Evolutionary conservation across 2,888 invertebrate genomes (phyloP), one percentile per base, ranked within the genome.

Genomic region (Glyphotaelius pellucidus): DNA sequence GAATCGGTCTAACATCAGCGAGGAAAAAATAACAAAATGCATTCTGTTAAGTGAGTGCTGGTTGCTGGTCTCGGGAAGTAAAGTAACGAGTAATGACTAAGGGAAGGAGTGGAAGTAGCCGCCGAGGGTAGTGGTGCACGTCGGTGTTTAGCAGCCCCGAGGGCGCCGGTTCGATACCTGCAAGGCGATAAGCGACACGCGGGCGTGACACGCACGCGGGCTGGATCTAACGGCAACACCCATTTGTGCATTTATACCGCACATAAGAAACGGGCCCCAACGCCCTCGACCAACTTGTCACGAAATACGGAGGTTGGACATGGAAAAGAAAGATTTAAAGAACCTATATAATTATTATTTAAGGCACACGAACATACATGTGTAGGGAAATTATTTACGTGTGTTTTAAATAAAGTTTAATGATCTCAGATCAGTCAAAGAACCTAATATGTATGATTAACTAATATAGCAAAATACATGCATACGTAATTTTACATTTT

Each of bases 161-260:
- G 80, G 90, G 90, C 81, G 91, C 88, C 91, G 83, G 25, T 47
- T 30, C 67, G 87, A 91, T 89, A 81, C 86, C 35, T n/a, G 25
- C 31, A 42, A 81, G 91, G 80, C 47, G 87, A 91, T 89, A 91
- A 89, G 91, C 80, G 89, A 80, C 88, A 89, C 88, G 91, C 91
- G 35, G 80, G 19, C 87, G 86, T 30, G 35, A 52, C 88, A 31
- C 32, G 38, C 67, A 67, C 67, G 67, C 67, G 67, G 67, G 67
- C 25, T 25, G n/a, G n/a, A 83, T 30, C 52, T 67, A 88, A 88
- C 88, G 88, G 35, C 87, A 87, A 32, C 88, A 88, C 88, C 88
- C 88, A 79, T 88, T 88, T 35, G 52, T 85, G n/a, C 85, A 38
- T 67, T 67, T 67, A 25, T n/a, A 38, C 86, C 42, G 86, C 42